Conservation (phyloP, 92 coral and sea anemone genomes). For the Zoanthus gigantus region DNA sequence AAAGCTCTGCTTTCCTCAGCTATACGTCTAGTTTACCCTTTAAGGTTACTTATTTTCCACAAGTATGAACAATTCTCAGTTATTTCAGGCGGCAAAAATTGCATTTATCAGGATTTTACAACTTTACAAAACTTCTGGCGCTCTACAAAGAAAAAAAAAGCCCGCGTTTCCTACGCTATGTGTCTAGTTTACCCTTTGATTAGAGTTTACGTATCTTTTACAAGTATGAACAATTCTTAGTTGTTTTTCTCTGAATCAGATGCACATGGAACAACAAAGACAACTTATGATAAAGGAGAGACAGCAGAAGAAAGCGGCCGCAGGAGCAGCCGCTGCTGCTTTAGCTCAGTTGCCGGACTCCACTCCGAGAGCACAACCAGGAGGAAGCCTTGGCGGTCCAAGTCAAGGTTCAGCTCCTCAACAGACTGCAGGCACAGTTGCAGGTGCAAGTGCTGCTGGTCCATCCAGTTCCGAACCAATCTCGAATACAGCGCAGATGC, state of each 20-base stretch:
- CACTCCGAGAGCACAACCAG: constrained; percentile 18
- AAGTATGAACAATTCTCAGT: neutral
- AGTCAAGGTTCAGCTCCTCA: constrained; percentile 31
- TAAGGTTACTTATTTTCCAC: too few relatives aligned
- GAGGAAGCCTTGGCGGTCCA: constrained; percentile 35
- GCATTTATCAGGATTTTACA: too few relatives aligned
- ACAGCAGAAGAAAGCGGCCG: constrained; percentile 78
- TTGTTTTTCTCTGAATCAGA: constrained; percentile 40
- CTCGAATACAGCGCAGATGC: constrained; percentile 56
- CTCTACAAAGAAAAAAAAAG: too few relatives aligned
- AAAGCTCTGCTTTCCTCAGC: too few relatives aligned
- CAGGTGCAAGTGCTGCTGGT: constrained; percentile 52
- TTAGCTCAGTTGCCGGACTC: constrained; percentile 48
- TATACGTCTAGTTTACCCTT: too few relatives aligned
- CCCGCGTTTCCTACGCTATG: too few relatives aligned
- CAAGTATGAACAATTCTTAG: neutral
- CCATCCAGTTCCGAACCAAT: constrained; percentile 59
- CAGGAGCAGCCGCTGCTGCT: constrained; percentile 52
- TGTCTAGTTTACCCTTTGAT: too few relatives aligned
- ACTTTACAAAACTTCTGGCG: too few relatives aligned
- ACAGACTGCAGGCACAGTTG: constrained; percentile 22
- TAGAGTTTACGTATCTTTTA: too few relatives aligned
- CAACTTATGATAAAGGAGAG: constrained; percentile 84
- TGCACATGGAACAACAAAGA: constrained; percentile 94
- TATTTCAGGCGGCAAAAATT: neutral